Evolutionary conservation across 2,888 invertebrate species (phyloP).

Genomic region (Polydrusus cervinus): DNA sequence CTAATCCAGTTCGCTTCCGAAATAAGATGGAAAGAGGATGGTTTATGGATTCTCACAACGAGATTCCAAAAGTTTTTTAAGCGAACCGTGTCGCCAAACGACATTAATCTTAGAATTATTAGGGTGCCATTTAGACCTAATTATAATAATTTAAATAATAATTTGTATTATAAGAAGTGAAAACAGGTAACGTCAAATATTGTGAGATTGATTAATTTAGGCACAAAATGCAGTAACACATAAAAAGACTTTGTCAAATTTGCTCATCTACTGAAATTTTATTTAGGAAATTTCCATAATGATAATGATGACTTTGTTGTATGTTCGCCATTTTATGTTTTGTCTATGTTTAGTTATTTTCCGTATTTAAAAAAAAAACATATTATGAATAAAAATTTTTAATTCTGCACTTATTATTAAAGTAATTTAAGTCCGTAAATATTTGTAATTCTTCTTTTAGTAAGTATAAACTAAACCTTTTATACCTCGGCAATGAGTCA

Average conservation of each 20-base stretch:
- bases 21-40: constrained; percentile 78
- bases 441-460: background rate
- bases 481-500: background rate
- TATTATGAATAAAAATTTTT: too few species aligned
- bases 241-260: too few species aligned
- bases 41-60: constrained; percentile 83
- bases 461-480: background rate
- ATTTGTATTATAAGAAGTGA: constrained; percentile 53
- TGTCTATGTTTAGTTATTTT: too few species aligned
- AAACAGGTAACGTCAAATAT: background rate
- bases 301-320: too few species aligned
- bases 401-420: too few species aligned
- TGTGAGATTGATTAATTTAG: too few species aligned
- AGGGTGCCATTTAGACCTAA: constrained; percentile 66
- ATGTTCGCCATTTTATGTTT: too few species aligned
- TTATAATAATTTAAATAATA: constrained; percentile 49
- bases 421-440: too few species aligned
- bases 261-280: too few species aligned
- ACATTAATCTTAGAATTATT: constrained; percentile 84
- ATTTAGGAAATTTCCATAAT: too few species aligned
- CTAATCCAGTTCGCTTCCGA: constrained; percentile 87
- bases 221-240: too few species aligned
- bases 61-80: constrained; percentile 88
- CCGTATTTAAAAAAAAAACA: too few species aligned
- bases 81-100: constrained; percentile 78